Conservation (phyloP, 1,140 invertebrate species). For the Aphelenchoides avenae region DNA sequence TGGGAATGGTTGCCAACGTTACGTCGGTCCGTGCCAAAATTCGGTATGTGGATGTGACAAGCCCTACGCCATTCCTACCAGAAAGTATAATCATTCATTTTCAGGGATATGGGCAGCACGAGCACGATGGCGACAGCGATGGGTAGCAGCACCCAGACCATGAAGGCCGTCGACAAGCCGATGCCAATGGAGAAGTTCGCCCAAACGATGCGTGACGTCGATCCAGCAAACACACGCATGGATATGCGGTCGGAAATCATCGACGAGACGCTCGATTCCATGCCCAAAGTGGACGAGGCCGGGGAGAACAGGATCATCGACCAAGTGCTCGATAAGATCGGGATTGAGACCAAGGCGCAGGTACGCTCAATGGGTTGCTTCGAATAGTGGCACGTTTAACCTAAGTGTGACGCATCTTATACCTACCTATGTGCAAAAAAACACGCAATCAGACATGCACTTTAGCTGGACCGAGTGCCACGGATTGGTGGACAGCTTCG, state of each 20-base stretch:
- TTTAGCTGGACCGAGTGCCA: no score
- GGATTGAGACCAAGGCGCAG: constrained; percentile 85
- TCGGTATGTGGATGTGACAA: no score
- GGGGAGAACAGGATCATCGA: constrained; percentile 79
- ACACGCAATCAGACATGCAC: no score
- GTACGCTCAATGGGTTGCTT: no score
- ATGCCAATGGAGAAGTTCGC: constrained; percentile 79
- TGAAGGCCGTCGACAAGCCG: constrained; percentile 79
- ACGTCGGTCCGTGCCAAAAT: constrained; percentile 74
- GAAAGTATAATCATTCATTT: constrained; percentile 24
- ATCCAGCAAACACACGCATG: constrained; percentile 77
- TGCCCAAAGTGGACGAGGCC: constrained; percentile 80
- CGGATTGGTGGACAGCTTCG: no score
- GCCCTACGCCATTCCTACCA: constrained; percentile 4
- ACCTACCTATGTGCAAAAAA: no score
- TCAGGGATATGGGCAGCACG: constrained; percentile 78
- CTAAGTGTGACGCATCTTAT: no score
- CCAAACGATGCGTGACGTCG: constrained; percentile 76
- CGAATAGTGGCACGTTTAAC: no score
- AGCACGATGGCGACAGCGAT: constrained; percentile 78
- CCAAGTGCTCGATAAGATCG: constrained; percentile 87
- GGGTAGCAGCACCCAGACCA: constrained; percentile 72
- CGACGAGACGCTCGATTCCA: constrained; percentile 82
- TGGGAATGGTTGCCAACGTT: constrained; percentile 71
- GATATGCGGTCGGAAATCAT: constrained; percentile 93